These are phyloP conservation scores for Mystacornis crossleyi DNA, from an alignment of 2,113 vertebrate genomes.

Conservation along the genomic window DNA sequence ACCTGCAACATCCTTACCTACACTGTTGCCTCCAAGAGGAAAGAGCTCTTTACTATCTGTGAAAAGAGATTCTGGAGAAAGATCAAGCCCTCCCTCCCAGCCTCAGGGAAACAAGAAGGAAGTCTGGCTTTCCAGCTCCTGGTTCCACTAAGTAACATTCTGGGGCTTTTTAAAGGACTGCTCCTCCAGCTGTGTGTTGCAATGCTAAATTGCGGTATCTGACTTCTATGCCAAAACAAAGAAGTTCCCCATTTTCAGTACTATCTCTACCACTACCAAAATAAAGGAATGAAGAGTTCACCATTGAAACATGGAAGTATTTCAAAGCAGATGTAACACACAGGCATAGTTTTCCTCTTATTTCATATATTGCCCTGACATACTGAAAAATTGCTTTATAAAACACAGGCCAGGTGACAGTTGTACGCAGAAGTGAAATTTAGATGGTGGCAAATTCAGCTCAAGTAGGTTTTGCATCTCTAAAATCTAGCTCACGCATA, in stretches of 20 bases:
- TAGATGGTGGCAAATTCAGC: background rate
- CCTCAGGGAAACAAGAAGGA: background rate
- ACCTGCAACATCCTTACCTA: background rate
- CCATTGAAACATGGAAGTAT: background rate
- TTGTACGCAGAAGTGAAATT: background rate
- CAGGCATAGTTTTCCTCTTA: background rate
- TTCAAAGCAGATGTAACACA: background rate
- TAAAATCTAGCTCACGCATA: background rate
- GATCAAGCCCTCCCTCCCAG: background rate
- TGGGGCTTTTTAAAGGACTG: background rate
- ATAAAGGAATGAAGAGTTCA: background rate
- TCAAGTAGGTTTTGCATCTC: background rate
- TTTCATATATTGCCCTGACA: background rate
- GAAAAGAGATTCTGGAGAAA: background rate
- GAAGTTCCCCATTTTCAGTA: background rate
- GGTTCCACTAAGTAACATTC: background rate
- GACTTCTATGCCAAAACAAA: background rate
- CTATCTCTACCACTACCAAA: background rate
- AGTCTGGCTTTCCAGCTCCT: background rate
- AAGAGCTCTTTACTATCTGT: background rate
- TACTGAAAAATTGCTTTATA: background rate
- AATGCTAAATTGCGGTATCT: background rate
- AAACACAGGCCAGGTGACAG: background rate
- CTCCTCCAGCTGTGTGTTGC: background rate
- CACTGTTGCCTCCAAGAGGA: background rate